Evolutionary conservation across 2,888 invertebrate species (phyloP), one percentile per base, ranked within the genome.

Genomic region (Mythimna loreyi): DNA sequence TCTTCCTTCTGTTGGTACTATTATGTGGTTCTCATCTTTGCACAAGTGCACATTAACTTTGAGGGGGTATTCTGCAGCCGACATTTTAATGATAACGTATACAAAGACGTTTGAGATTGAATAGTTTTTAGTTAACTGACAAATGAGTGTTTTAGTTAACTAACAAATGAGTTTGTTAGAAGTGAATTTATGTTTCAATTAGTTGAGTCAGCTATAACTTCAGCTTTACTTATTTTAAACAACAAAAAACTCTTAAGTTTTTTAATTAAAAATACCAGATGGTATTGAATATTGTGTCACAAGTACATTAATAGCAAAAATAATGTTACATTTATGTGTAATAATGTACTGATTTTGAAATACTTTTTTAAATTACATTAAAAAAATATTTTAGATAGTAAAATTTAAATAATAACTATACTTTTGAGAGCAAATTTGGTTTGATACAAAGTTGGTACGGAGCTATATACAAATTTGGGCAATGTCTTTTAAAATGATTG

Each of bases 131-230:
- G 45, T 53, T 45, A n/a, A n/a, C 16, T 8, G 47, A 47, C 23
- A 70, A 53, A 36, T 40, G n/a, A 7, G 13, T 43, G 50, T 23
- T 28, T 45, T 52, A 28, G 43, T 8, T 2, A n/a, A n/a, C 16
- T 8, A 53, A 47, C 23, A 70, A 53, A 36, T 40, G n/a, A 7
- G 13, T 43, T 62, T 23, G 33, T 45, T 52, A 28, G 43, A 61
- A 43, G 33, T 50, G 1, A 63, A 73, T 64, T 45, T 52, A 53
- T 65, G 43, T 9, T 65, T 63, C 21, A 50, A 33, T 72, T 30
- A 49, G 16, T 30, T 49, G 2, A 13, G 6, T 56, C 25, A 8
- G 6, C 6, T 28, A 9, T 28, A 19, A 11, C 8, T 58, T 47
- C 2, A 7, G 33, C 11, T 49, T 59, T 19, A 23, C n/a, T 21